Evolutionary conservation across 2,888 invertebrate species (phyloP).

Genomic region (Thalpophila matura): DNA sequence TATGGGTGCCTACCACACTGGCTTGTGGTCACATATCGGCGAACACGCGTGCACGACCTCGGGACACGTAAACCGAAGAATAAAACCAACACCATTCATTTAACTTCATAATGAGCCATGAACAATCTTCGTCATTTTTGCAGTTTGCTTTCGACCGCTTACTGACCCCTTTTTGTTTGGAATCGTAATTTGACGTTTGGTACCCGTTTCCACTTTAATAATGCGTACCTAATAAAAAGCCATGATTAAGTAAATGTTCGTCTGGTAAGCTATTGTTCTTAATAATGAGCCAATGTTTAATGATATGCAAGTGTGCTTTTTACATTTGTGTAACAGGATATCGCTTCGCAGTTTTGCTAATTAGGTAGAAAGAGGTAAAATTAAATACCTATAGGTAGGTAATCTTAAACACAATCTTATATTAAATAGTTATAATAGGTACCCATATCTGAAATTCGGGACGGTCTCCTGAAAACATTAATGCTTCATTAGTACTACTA

Average conservation of each 20-base stretch:
- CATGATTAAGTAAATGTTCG: slow-evolving; percentile 84
- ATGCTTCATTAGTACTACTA: too few relatives aligned
- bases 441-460: too few relatives aligned
- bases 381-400: neutral
- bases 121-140: slow-evolving; percentile 86
- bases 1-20: slow-evolving; percentile 51
- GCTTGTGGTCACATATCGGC: slow-evolving; percentile 57
- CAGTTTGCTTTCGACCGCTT: slow-evolving; percentile 79
- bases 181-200: slow-evolving; percentile 82
- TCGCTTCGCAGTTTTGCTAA: slow-evolving; percentile 59
- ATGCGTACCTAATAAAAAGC: slow-evolving; percentile 81
- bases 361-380: slow-evolving; percentile 36
- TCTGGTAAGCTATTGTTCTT: slow-evolving; percentile 82
- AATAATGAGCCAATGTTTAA: slow-evolving; percentile 77
- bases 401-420: too few relatives aligned
- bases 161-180: slow-evolving; percentile 80
- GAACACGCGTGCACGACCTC: slow-evolving; percentile 70
- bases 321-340: slow-evolving; percentile 73
- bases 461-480: too few relatives aligned
- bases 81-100: slow-evolving; percentile 82
- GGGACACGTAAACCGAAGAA: slow-evolving; percentile 73
- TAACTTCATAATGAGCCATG: slow-evolving; percentile 87
- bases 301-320: slow-evolving; percentile 72
- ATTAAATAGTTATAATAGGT: too few relatives aligned
- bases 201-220: slow-evolving; percentile 81